Base-by-base conservation (phyloP, 2,888 invertebrate species). In the Noctuana brunneofusca region DNA sequence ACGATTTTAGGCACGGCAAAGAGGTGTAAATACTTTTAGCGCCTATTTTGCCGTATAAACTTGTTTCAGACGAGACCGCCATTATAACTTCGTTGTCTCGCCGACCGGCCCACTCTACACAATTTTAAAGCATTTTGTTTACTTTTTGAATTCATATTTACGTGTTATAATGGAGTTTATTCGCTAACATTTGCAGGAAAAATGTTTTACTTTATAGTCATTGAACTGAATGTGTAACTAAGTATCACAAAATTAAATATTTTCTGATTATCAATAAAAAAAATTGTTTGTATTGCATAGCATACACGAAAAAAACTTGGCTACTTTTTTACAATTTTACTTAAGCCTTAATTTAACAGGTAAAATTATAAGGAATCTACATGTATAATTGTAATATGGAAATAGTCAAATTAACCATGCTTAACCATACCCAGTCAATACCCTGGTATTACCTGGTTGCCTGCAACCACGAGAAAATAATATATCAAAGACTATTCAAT, bases 71-170 rank as follows among this genome's bases (percentile, higher is more conserved):
- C 49, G 64, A 57, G 63, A 57, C 65, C 64, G 66, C 71, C 70
- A 65, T 68, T 63, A 68, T 75, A 80, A 80, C 75, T 74, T 71
- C 66, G 71, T 79, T 78, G 75, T 67, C 70, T 66, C 69, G 65
- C 69, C 69, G 65, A 63, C 63, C 64, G 65, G 58, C 54, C 68
- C 46, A 46, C 22, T 46, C 22, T 46, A 66, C 59, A 68, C 46
- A 63, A 35, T 73, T 73, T 55, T 41, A 41, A 41, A 55, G 14
- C 4, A 12, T 18, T 46, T 27, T 49, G 24, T 50, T 38, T 38
- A 11, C 14, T 50, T 24, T 50, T 16, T 27, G 6, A 52, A 30
- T 43, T 30, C 18, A 30, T 32, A 49, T 14, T 24, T 50, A 41
- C 30, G 18, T 38, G 9, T 22, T 6, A 67, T 69, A 56, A 63